Conservation (phyloP, 2,888 invertebrate genomes). For the Macrophya alboannulata region DNA sequence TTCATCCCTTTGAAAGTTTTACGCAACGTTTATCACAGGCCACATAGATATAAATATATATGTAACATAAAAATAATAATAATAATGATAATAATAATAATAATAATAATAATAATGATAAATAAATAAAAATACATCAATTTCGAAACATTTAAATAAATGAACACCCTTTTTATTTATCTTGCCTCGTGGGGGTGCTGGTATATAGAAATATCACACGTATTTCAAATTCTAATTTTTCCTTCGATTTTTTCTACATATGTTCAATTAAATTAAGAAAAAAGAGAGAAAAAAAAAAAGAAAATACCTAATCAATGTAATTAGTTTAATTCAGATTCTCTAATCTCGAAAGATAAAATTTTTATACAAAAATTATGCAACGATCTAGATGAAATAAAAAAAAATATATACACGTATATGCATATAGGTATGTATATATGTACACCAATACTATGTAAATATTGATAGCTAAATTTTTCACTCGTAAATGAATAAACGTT, state of each 20-base stretch:
- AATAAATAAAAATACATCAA: neutral
- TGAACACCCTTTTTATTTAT: neutral
- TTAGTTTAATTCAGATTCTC: no score
- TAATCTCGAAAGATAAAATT: no score
- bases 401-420: no score
- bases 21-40: slow-evolving; percentile 42
- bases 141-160: neutral
- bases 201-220: neutral
- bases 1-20: slow-evolving; percentile 36
- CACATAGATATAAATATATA: neutral
- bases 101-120: no score
- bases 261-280: no score
- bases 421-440: no score
- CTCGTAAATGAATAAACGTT: neutral
- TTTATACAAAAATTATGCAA: no score
- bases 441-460: no score
- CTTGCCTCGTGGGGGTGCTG: neutral
- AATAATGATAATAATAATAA: neutral
- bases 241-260: neutral
- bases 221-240: neutral
- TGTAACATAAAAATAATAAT: neutral
- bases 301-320: no score
- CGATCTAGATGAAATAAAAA: no score
- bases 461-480: no score
- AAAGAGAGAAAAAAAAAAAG: no score